Conservation (phyloP, 2,888 invertebrate species). For the Carpatolechia fugitivella region DNA sequence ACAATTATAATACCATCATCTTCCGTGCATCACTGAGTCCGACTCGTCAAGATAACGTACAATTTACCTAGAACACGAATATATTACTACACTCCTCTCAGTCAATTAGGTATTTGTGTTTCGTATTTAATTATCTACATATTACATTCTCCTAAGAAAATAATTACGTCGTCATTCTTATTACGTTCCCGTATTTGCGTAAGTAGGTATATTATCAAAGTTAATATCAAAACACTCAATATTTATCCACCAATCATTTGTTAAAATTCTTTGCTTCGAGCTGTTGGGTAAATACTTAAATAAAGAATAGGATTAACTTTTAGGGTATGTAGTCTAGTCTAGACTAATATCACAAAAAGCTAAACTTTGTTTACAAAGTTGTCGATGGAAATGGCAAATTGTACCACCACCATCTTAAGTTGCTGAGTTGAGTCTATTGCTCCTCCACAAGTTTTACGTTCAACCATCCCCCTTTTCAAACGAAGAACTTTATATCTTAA, state of each 20-base stretch:
- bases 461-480: too few species aligned
- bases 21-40: not conserved
- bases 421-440: too few species aligned
- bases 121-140: not conserved
- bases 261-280: not conserved
- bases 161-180: not conserved
- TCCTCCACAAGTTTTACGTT: too few species aligned
- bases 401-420: too few species aligned
- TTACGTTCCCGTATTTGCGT: too few species aligned
- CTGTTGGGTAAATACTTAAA: not conserved
- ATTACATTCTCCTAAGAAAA: not conserved
- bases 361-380: not conserved
- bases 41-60: not conserved
- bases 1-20: constrained; percentile 6
- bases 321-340: not conserved
- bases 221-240: too few species aligned
- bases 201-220: too few species aligned
- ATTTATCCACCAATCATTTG: too few species aligned
- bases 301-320: not conserved
- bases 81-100: not conserved
- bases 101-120: not conserved
- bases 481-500: too few species aligned
- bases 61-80: not conserved
- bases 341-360: not conserved
- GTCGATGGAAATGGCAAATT: not conserved